Evolutionary conservation across 2,113 vertebrate species (phyloP).

Genomic region (Excalfactoria chinensis): DNA sequence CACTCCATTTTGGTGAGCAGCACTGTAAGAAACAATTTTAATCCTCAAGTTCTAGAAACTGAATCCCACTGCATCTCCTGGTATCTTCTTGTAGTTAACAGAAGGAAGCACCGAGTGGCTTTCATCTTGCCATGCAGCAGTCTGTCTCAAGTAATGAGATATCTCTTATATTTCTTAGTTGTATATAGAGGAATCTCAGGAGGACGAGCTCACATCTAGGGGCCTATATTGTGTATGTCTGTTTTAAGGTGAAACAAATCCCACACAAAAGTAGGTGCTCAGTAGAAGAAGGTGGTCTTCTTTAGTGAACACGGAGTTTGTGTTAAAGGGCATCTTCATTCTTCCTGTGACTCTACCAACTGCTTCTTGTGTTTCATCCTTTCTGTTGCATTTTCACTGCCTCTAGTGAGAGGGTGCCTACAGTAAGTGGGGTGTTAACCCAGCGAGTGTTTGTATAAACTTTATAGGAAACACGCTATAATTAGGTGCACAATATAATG

Average conservation of each 20-base stretch:
- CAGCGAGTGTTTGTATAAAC: fast-evolving
- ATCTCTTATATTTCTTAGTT: background rate
- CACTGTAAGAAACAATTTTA: background rate
- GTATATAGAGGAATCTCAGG: background rate
- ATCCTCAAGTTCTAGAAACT: background rate
- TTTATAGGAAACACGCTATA: background rate
- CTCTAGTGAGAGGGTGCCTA: fast-evolving
- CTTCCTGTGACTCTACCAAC: background rate
- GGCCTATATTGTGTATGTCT: background rate
- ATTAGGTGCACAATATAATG: background rate
- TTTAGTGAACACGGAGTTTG: background rate
- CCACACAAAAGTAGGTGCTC: background rate
- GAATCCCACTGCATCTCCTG: background rate
- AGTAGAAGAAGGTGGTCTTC: background rate
- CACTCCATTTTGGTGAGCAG: background rate
- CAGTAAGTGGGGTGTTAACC: background rate
- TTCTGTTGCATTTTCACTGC: background rate
- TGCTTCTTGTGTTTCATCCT: background rate
- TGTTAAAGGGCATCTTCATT: background rate
- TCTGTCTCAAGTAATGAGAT: background rate
- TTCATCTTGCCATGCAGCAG: background rate
- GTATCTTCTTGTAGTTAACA: background rate
- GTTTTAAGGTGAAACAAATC: background rate
- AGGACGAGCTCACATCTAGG: background rate
- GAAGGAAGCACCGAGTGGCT: background rate